phyloP scores from a whole-genome alignment of 2,888 invertebrate species.

The Napeogenes inachia region DNA sequence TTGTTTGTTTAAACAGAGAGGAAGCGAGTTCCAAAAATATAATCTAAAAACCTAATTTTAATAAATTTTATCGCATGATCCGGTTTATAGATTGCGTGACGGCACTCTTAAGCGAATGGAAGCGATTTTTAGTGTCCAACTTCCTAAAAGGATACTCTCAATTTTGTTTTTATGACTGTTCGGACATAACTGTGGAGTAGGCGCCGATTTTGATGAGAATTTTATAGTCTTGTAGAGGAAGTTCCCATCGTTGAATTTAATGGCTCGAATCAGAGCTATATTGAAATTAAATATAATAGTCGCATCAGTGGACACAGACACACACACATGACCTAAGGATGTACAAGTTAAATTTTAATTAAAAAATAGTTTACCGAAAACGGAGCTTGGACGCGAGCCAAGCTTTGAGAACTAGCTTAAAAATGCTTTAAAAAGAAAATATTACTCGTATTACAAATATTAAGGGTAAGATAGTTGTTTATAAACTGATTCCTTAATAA shows the following conservation, averaged over 20 bases:
- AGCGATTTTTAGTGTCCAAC: conserved; percentile 23
- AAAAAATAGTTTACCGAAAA: conserved; percentile 5
- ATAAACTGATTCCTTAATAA: conserved; percentile 8
- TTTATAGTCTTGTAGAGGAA: conserved; percentile 32
- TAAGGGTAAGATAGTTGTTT: conserved; percentile 8
- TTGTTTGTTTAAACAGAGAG: not conserved
- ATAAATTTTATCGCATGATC: conserved; percentile 5
- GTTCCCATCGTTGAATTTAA: conserved; percentile 21
- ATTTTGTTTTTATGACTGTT: conserved; percentile 34
- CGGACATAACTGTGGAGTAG: conserved; percentile 36
- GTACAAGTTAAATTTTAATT: conserved; percentile 1
- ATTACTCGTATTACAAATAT: not conserved
- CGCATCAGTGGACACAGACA: not conserved
- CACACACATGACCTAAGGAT: not conserved
- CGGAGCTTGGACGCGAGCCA: conserved; percentile 1
- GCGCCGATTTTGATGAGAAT: conserved; percentile 32
- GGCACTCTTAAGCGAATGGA: conserved; percentile 10
- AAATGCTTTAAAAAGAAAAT: conserved; percentile 5
- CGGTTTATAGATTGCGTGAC: conserved; percentile 6
- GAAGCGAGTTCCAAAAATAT: not conserved
- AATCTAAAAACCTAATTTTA: conserved; percentile 5
- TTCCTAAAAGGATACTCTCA: conserved; percentile 30
- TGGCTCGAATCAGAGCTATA: not conserved
- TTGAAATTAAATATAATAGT: conserved; percentile 3
- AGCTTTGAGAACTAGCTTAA: conserved; percentile 3